Percentiles rank a stretch among this genome's conserved stretches.
Conservation (phyloP, 64 coral and sea anemone genomes). For the Orbicella faveolata region DNA sequence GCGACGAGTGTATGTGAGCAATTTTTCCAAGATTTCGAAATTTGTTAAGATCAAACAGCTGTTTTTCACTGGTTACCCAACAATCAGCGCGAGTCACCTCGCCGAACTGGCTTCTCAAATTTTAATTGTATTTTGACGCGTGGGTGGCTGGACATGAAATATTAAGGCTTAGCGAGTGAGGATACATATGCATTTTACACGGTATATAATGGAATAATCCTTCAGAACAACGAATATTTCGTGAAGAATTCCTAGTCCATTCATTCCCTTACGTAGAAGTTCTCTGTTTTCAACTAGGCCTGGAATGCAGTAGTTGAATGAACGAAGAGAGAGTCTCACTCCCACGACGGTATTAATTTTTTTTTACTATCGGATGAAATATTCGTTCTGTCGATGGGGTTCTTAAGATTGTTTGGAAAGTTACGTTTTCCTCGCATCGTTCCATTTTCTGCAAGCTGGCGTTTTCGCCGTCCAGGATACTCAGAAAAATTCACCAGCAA, state of each 20-base stretch:
- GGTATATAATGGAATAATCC: constrained; percentile 11
- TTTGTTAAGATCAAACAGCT: not conserved
- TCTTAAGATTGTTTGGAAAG: constrained; percentile 18
- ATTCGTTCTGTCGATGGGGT: constrained; percentile 13
- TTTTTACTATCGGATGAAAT: not conserved
- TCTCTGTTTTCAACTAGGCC: not conserved
- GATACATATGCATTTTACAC: constrained; percentile 21
- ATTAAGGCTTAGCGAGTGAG: constrained; percentile 12
- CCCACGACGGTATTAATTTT: not conserved
- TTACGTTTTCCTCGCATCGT: constrained; percentile 12
- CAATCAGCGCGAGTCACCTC: not conserved
- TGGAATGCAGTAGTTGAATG: constrained; percentile 6
- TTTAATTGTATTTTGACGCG: constrained; percentile 30
- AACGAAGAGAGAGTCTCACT: too few species aligned
- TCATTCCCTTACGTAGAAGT: not conserved
- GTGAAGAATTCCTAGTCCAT: not conserved
- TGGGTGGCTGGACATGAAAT: constrained; percentile 26
- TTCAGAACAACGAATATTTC: not conserved
- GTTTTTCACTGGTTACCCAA: not conserved
- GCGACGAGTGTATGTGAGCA: too few species aligned
- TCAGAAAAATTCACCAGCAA: constrained; percentile 14
- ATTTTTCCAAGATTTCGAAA: not conserved
- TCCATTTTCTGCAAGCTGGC: constrained; percentile 18
- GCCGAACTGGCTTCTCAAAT: not conserved
- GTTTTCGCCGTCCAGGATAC: constrained; percentile 19